Evolutionary conservation across 1,140 invertebrate genomes (phyloP).

Genomic region (Drosophila trapezifrons): DNA sequence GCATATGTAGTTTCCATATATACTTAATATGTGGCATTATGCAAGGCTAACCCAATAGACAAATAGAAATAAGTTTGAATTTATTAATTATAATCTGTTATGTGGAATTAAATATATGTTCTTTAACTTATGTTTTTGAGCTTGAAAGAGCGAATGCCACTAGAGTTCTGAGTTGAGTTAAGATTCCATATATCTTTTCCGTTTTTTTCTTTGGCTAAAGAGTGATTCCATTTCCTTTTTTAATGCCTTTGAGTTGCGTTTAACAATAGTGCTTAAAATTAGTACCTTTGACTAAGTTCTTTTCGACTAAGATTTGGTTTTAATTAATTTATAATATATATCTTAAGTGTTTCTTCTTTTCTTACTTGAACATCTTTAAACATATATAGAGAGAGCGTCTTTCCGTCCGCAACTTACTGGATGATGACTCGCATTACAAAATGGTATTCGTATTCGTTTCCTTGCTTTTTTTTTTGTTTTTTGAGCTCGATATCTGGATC

Average conservation of each 20-base stretch:
- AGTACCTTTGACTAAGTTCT: conserved; percentile 75
- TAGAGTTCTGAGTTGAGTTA: conserved; percentile 46
- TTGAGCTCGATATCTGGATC: conserved; percentile 19
- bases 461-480: conserved; percentile 11
- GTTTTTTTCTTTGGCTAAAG: conserved; percentile 31
- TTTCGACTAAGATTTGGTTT: conserved; percentile 73
- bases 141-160: conserved; percentile 64
- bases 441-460: conserved; percentile 17
- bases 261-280: conserved; percentile 77
- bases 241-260: conserved; percentile 54
- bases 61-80: conserved; percentile 62
- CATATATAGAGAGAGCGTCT: conserved; percentile 67
- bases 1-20: conserved; percentile 49
- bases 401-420: conserved; percentile 33
- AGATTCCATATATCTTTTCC: conserved; percentile 42
- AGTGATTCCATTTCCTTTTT: conserved; percentile 29
- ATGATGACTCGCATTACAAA: conserved; percentile 38
- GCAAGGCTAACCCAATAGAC: conserved; percentile 69
- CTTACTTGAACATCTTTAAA: conserved; percentile 70
- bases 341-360: conserved; percentile 35
- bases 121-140: conserved; percentile 60
- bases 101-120: conserved; percentile 57
- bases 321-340: conserved; percentile 66
- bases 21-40: conserved; percentile 51
- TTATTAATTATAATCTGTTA: conserved; percentile 43